Conservation (phyloP, 2,888 invertebrate genomes). For the Protodeltote pygarga region DNA sequence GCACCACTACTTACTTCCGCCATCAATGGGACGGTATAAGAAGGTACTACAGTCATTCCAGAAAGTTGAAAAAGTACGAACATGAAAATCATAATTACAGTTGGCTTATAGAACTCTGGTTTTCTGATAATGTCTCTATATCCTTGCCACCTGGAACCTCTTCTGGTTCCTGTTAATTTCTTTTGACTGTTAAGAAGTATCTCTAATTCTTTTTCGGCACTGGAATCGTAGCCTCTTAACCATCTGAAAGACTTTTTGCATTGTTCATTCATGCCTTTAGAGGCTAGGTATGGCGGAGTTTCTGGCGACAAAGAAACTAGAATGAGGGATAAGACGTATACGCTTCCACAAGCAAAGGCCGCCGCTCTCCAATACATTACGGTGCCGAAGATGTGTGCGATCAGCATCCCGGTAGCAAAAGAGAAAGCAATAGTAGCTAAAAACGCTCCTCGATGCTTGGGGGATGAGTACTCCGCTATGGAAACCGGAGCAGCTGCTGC, state of each 20-base stretch:
- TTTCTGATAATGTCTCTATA: constrained; percentile 65
- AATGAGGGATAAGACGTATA: constrained; percentile 82
- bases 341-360: constrained; percentile 82
- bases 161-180: constrained; percentile 52
- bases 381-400: constrained; percentile 89
- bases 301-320: constrained; percentile 87
- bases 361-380: constrained; percentile 87
- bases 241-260: constrained; percentile 87
- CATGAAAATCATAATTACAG: constrained; percentile 88
- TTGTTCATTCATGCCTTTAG: constrained; percentile 81
- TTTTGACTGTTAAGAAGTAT: constrained; percentile 74
- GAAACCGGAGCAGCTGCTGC: constrained; percentile 79
- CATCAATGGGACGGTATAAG: constrained; percentile 90
- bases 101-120: constrained; percentile 87
- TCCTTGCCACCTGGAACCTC: constrained; percentile 64
- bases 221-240: constrained; percentile 83
- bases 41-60: constrained; percentile 90
- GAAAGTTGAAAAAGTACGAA: constrained; percentile 90
- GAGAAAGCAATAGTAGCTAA: constrained; percentile 88
- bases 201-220: constrained; percentile 80
- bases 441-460: constrained; percentile 88
- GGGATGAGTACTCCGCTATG: constrained; percentile 84
- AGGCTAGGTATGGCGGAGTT: constrained; percentile 89
- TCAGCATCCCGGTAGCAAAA: constrained; percentile 88
- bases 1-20: constrained; percentile 85